Evolutionary conservation across 1,140 invertebrate species (phyloP).

Genomic region (Nasonia vitripennis): DNA sequence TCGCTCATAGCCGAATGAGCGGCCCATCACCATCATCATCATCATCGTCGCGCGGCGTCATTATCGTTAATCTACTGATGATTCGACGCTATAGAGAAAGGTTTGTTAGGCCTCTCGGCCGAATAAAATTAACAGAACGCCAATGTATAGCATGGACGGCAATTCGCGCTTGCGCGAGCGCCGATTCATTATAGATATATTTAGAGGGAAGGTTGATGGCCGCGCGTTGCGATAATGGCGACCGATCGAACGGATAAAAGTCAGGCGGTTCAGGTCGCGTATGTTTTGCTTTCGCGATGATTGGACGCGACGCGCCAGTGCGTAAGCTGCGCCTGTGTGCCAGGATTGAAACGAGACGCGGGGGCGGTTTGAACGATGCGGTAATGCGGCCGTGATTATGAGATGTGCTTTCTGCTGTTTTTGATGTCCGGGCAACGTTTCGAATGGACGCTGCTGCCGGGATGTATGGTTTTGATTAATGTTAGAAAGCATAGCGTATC

Average conservation of each 20-base stretch:
- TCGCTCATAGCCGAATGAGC: background rate
- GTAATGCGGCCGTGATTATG: background rate
- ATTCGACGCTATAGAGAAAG: background rate
- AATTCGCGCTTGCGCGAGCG: background rate
- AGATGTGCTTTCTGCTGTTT: background rate
- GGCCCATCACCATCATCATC: constrained; percentile 1
- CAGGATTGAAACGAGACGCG: background rate
- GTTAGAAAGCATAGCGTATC: no score
- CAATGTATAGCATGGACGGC: background rate
- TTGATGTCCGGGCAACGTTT: no score
- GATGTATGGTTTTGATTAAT: no score
- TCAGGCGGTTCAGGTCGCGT: background rate
- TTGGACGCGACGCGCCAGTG: constrained; percentile 4
- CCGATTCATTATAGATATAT: constrained; percentile 1
- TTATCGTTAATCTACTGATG: constrained; percentile 5
- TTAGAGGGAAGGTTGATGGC: background rate
- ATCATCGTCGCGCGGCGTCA: background rate
- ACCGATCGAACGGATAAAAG: constrained; percentile 10
- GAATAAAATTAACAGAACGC: background rate
- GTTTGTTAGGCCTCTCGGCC: background rate
- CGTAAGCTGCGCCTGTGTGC: background rate
- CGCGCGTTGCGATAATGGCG: background rate
- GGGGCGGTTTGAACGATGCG: background rate
- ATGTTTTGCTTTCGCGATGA: constrained; percentile 1
- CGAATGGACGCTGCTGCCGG: no score